phyloP scores from a whole-genome alignment of 1,140 invertebrate genomes.

The Pygmarrhopalites habei region DNA sequence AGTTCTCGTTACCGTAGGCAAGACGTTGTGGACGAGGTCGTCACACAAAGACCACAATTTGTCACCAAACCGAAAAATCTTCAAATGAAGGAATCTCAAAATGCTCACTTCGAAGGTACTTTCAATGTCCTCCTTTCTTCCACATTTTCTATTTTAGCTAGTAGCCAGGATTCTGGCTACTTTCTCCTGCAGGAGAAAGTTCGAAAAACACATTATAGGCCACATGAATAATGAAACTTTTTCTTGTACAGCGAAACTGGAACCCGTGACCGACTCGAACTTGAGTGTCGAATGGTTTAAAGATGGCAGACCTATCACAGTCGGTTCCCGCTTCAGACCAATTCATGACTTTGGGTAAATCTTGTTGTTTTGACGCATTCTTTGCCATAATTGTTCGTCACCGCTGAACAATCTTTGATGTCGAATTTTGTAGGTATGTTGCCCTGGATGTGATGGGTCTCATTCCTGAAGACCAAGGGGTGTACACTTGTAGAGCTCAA shows the following conservation, averaged over 20 bases:
- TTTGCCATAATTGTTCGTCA: too few species aligned
- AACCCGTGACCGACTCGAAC: conserved; percentile 83
- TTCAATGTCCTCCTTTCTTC: too few species aligned
- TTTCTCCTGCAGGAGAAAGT: too few species aligned
- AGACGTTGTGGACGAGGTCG: conserved; percentile 64
- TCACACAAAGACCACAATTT: conserved; percentile 79
- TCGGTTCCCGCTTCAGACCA: conserved; percentile 66
- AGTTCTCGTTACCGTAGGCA: conserved; percentile 72
- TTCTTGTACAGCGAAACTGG: too few species aligned
- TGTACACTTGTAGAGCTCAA: conserved; percentile 87
- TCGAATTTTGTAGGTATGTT: conserved; percentile 83
- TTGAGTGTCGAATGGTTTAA: conserved; percentile 97
- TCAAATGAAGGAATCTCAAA: conserved; percentile 83
- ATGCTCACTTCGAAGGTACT: conserved; percentile 83
- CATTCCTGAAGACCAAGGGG: conserved; percentile 84
- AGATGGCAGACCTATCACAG: conserved; percentile 86
- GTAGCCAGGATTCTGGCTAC: too few species aligned
- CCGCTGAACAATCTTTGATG: too few species aligned
- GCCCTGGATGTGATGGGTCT: conserved; percentile 89
- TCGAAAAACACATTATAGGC: conserved; percentile 9
- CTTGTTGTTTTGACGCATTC: too few species aligned
- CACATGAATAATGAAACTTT: neutral
- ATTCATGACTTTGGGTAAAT: conserved; percentile 94
- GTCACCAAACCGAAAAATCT: conserved; percentile 89
- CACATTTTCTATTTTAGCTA: too few species aligned